Conservation (phyloP, 1,140 invertebrate genomes). For the Hyposmocoma kahamanoa region DNA sequence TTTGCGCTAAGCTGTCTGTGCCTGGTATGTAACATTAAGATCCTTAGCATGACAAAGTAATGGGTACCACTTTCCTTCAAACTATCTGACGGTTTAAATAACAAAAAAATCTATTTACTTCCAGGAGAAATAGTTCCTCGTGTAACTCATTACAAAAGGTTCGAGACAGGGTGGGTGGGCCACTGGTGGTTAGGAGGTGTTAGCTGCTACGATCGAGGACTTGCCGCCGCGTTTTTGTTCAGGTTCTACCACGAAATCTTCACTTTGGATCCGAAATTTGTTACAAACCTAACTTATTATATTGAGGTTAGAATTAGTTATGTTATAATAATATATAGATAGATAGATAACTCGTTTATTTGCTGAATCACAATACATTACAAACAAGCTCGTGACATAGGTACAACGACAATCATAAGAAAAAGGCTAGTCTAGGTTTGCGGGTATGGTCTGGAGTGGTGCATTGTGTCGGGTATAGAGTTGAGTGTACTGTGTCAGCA, state of each 20-base stretch:
- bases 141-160: conserved; percentile 23
- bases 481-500: too few species aligned
- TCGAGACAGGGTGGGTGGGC: conserved; percentile 40
- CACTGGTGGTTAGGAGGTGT: conserved; percentile 60
- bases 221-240: conserved; percentile 36
- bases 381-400: too few species aligned
- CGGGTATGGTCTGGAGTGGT: too few species aligned
- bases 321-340: conserved; percentile 3
- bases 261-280: conserved; percentile 25
- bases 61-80: not conserved
- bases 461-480: too few species aligned
- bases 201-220: conserved; percentile 46
- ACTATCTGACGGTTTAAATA: not conserved
- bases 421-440: too few species aligned
- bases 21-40: not conserved
- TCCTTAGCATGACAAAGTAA: not conserved
- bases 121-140: conserved; percentile 46
- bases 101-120: not conserved
- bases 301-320: conserved; percentile 34
- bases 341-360: too few species aligned
- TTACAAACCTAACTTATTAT: conserved; percentile 33
- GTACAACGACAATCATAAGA: too few species aligned
- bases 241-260: conserved; percentile 56
- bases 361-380: too few species aligned
- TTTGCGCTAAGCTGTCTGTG: not conserved